Percentiles rank a stretch among this genome's conserved stretches.
These are phyloP conservation scores for Actinia equina DNA, from an alignment of 64 coral and sea anemone genomes.

Conservation along the genomic window DNA sequence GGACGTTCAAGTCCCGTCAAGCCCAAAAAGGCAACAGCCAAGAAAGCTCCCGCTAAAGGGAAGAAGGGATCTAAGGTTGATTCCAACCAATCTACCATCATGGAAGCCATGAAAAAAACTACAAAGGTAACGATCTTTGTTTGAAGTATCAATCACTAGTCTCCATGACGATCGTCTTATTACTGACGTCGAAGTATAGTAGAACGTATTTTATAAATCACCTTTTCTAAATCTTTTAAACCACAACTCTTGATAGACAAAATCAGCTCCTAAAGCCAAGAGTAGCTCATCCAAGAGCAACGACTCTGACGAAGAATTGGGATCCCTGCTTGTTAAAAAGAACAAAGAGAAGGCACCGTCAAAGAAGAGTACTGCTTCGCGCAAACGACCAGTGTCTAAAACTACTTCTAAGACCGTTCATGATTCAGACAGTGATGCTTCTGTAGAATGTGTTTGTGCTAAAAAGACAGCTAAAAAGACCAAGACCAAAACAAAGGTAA, in stretches of 20 bases:
- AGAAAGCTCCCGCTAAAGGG: neutral
- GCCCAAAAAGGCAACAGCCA: neutral
- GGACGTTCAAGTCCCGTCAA: neutral
- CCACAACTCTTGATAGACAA: neutral
- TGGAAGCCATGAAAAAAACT: neutral
- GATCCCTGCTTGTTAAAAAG: neutral
- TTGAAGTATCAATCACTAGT: no score
- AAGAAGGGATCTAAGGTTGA: neutral
- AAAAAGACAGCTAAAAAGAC: neutral
- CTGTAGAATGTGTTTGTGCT: neutral
- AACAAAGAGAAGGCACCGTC: neutral
- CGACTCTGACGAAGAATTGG: conserved; percentile 22
- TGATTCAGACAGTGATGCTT: conserved; percentile 7
- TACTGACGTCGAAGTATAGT: no score
- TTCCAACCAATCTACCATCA: neutral
- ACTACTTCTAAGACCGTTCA: neutral
- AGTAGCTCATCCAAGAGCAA: neutral
- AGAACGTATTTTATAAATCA: no score
- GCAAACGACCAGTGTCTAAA: neutral
- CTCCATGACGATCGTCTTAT: no score
- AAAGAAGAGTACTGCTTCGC: neutral
- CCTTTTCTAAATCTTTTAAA: no score
- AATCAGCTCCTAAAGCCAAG: neutral
- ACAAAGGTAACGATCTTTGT: neutral
- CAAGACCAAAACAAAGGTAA: neutral